A percentile compares a stretch with the other conserved stretches of the same genome.
These are phyloP conservation scores for Cephus pygmeus DNA, from an alignment of 2,888 invertebrate species.

Conservation along the genomic window DNA sequence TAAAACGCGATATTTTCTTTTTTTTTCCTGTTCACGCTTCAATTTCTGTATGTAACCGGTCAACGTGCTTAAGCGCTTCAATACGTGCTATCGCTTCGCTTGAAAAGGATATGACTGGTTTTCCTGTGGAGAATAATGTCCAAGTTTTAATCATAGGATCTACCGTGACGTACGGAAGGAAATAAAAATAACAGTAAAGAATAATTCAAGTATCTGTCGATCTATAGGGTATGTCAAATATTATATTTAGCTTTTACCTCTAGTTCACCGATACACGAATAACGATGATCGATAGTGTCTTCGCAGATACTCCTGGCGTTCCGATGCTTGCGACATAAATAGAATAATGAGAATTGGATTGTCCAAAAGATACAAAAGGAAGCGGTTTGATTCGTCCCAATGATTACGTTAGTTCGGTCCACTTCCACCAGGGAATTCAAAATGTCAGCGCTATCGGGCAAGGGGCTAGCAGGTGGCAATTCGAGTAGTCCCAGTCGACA, in stretches of 20 bases:
- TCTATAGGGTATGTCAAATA: background rate
- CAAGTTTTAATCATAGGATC: background rate
- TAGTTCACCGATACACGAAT: background rate
- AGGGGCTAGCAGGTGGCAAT: background rate
- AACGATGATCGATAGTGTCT: background rate
- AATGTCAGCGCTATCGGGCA: background rate
- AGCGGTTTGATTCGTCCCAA: background rate
- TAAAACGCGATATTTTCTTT: slow-evolving; percentile 1
- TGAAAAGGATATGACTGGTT: background rate
- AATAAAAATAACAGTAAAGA: background rate
- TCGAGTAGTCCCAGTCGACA: background rate
- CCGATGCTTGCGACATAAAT: background rate
- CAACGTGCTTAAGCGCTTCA: background rate
- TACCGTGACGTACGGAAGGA: background rate
- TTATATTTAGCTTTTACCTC: background rate
- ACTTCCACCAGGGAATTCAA: background rate
- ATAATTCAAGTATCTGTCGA: background rate
- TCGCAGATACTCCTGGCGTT: background rate
- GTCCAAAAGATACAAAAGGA: background rate
- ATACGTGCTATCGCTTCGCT: background rate
- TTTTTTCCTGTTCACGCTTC: slow-evolving; percentile 1
- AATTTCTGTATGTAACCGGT: background rate
- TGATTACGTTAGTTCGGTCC: background rate
- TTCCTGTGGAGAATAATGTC: background rate
- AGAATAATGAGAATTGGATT: background rate